phyloP scores from a whole-genome alignment of 2,113 vertebrate species.

The Coracopsis vasa region DNA sequence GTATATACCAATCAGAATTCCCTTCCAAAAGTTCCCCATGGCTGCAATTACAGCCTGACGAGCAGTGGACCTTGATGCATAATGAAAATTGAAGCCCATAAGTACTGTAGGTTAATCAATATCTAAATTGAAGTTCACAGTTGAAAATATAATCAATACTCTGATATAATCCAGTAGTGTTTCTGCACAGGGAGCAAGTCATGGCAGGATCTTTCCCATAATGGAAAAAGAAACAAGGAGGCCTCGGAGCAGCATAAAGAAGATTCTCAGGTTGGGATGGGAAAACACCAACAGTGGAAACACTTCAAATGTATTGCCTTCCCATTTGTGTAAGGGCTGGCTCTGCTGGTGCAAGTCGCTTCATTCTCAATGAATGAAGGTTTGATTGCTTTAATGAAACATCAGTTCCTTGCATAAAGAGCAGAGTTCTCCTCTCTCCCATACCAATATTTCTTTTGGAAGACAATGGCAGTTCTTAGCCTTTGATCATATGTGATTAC shows the following conservation, averaged over 20 bases:
- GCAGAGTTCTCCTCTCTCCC: background rate
- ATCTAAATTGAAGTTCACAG: background rate
- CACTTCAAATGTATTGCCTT: background rate
- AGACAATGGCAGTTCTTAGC: background rate
- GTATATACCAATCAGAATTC: background rate
- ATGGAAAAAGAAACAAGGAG: background rate
- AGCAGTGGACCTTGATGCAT: background rate
- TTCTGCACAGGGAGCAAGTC: background rate
- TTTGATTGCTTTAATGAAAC: background rate
- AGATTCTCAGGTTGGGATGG: background rate
- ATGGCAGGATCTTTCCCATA: background rate
- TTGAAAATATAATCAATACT: background rate
- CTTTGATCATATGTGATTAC: background rate
- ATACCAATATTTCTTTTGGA: background rate
- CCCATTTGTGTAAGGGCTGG: background rate
- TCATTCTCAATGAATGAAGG: background rate
- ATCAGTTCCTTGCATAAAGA: background rate
- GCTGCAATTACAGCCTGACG: background rate
- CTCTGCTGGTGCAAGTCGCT: background rate
- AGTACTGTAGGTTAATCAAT: slow-evolving; percentile 26
- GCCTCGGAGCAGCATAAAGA: background rate
- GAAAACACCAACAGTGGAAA: background rate
- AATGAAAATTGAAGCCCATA: background rate
- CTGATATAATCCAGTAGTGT: background rate
- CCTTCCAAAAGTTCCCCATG: background rate